Base-by-base conservation (phyloP, 2,113 vertebrate genomes). In the Calidris pugnax region DNA sequence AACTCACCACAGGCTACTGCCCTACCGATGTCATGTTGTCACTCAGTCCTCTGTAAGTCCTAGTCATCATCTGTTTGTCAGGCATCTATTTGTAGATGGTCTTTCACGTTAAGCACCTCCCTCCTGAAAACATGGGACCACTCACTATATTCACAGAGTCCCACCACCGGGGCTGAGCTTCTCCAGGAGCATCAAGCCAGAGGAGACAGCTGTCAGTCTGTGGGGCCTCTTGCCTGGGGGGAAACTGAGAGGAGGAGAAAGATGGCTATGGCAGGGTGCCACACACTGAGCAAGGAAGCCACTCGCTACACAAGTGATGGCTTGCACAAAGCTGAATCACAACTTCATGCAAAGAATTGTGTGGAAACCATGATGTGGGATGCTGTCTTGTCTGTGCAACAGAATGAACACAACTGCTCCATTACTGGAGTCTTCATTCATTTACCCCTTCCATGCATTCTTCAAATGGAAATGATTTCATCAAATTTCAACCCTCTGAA, bases 401-500 rank as follows among this genome's bases (percentile, higher is more conserved):
- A 33, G 20, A 2, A 62, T 22, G 47, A 90, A 85, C 53, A 67
- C 68, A 95, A 80, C 60, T 57, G 67, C 67, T 94, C 83, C 85
- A 47, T 53, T 91, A 79, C 43, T 76, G 32, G 41, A 80, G 68
- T 69, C 91, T 88, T 78, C 72, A 56, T 94, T 93, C 79, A 92
- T 96, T 97, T 91, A 80, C 71, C 43, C 26, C n/a, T 92, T 96
- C 82, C 47, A 76, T 74, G 93, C 96, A 89, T 77, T 96, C 87
- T 92, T 93, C 90, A 94, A 83, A 91, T 89, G 77, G 94, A 97
- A 97, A 97, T 95, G 39, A 95, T 97, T 95, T 87, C 84, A 96
- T 97, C 94, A 96, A 81, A 97, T 93, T 95, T 83, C 92, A 95
- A 59, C 82, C 68, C 82, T 96, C 93, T 96, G 91, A 97, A 96